Base-by-base conservation (phyloP, 2,888 invertebrate species). In the Oithona nana region DNA sequence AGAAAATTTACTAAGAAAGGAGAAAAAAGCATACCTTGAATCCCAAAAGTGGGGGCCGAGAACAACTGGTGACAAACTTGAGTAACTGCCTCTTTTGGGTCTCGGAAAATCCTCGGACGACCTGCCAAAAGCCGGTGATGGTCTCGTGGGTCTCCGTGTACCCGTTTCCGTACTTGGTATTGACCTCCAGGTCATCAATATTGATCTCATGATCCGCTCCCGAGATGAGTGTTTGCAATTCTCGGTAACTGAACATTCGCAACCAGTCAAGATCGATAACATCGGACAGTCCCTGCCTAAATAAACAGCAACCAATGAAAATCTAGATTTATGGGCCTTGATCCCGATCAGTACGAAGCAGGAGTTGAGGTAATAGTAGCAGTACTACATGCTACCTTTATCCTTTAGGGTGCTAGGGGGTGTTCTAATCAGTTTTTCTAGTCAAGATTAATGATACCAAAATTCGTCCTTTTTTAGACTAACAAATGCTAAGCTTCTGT, bases 1-100 rank as follows among this genome's bases (percentile, higher is more conserved):
- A n/a, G n/a, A n/a, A n/a, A n/a, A n/a, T n/a, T n/a, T n/a, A n/a
- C n/a, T n/a, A n/a, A n/a, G n/a, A n/a, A n/a, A n/a, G n/a, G n/a
- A 39, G 39, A 39, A 39, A 39, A 39, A 39, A 39, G 39, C 39
- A 39, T 72, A 90, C 93, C 81, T 90, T 93, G 71, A 98, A 98
- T 1, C 98, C 98, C 50, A 98, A 76, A 28, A 99, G 77, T 0
- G 98, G 98, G 2, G 97, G 93, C 64, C 95, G 76, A 0, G 97
- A 97, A 71, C 97, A 97, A 71, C 94, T 93, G 1, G 98, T 99
- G 51, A 97, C 95, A 75, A 99, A 99, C 75, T 94, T 94, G 8
- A 98, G 77, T 61, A 98, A 76, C 70, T 88, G 86, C 64, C 92
- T 79, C 65, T 85, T 82, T 73, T 93, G 88, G 61, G 80, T 77